Percentiles rank a stretch among this genome's conserved stretches.
phyloP scores from a whole-genome alignment of 2,888 invertebrate species.

The Scelioninae gen. 1 region DNA sequence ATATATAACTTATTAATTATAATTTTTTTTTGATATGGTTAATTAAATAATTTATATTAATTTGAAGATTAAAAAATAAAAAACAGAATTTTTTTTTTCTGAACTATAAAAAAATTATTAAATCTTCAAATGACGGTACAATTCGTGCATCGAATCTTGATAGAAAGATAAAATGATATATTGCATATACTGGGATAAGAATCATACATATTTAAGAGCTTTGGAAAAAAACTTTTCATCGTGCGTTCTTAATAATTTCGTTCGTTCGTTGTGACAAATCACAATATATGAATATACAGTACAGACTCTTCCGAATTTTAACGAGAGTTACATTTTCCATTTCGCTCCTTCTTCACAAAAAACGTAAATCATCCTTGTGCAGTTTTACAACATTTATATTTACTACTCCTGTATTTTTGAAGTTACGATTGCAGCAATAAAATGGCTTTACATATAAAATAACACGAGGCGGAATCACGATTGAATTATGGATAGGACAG shows the following conservation, averaged over 20 bases:
- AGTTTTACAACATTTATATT: constrained; percentile 17
- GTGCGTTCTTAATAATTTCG: not conserved
- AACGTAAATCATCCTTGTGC: constrained; percentile 6
- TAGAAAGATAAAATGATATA: no score
- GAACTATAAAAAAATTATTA: no score
- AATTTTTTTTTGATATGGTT: no score
- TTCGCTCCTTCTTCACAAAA: not conserved
- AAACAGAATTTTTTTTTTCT: no score
- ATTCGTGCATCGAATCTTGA: no score
- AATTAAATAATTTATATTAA: no score
- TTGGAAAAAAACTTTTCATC: not conserved
- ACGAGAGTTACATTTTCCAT: not conserved
- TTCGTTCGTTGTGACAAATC: constrained; percentile 6
- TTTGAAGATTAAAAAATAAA: no score
- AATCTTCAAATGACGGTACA: no score
- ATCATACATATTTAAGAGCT: not conserved
- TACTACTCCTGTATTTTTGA: constrained; percentile 21
- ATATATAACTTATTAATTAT: no score
- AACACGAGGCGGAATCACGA: constrained; percentile 5
- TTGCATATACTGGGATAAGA: no score
- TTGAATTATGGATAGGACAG: constrained; percentile 32
- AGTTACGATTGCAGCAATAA: constrained; percentile 21
- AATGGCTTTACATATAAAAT: constrained; percentile 22
- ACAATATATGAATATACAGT: not conserved
- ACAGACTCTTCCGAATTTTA: not conserved